A percentile compares a stretch with the other conserved stretches of the same genome.
Conservation (phyloP, 2,113 vertebrate species). For the Perccottus glenii region DNA sequence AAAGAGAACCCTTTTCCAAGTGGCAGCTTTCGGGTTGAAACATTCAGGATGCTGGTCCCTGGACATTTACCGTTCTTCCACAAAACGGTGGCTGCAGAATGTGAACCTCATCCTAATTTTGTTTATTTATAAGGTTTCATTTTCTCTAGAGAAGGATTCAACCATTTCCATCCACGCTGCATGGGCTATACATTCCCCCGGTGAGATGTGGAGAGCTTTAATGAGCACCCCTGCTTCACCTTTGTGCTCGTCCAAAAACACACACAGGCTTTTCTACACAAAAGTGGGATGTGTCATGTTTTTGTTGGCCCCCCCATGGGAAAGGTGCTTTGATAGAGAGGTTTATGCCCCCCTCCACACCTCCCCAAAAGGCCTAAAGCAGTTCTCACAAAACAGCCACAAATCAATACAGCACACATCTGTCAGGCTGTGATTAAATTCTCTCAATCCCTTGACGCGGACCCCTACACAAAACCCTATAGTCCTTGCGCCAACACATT, state of each 20-base stretch:
- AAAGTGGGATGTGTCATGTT: conserved; percentile 12
- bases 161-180: conserved; percentile 20
- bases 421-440: conserved; percentile 65
- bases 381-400: conserved; percentile 44
- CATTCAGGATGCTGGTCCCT: conserved; percentile 7
- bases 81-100: not conserved
- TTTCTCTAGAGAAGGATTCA: conserved; percentile 22
- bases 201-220: conserved; percentile 40
- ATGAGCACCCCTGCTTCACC: conserved; percentile 37
- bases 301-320: conserved; percentile 23
- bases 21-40: conserved; percentile 20
- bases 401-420: conserved; percentile 69
- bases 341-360: conserved; percentile 35
- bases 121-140: conserved; percentile 37
- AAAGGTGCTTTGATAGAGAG: conserved; percentile 56
- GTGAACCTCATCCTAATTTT: conserved; percentile 22
- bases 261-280: conserved; percentile 8
- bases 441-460: conserved; percentile 37
- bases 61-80: conserved; percentile 18
- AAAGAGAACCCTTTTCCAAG: conserved; percentile 28
- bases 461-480: conserved; percentile 13
- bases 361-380: conserved; percentile 22
- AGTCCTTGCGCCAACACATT: conserved; percentile 2
- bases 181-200: conserved; percentile 33
- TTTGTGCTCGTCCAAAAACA: conserved; percentile 14